phyloP scores from a whole-genome alignment of 1,140 invertebrate species.

The Homarus americanus region DNA sequence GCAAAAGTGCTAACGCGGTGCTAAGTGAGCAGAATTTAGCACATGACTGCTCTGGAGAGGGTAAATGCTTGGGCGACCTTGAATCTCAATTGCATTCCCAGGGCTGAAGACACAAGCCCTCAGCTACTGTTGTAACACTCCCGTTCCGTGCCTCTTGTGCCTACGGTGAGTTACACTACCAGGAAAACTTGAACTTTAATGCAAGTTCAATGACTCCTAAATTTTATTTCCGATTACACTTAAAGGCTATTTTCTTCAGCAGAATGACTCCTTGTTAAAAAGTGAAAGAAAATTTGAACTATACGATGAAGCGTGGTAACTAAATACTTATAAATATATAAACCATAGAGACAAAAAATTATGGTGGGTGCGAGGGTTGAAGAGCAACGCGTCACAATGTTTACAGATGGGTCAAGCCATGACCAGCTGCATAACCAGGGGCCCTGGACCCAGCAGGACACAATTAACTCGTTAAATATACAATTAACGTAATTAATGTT shows the following conservation, averaged over 20 bases:
- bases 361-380: background rate
- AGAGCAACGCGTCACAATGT: background rate
- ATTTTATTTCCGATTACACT: too few relatives aligned
- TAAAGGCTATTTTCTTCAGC: too few relatives aligned
- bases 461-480: background rate
- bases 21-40: constrained; percentile 34
- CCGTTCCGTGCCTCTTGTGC: too few relatives aligned
- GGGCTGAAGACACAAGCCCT: background rate
- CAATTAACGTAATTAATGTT: background rate
- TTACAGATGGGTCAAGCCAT: background rate
- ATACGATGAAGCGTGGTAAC: too few relatives aligned
- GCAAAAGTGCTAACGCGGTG: constrained; percentile 12
- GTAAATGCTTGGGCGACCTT: constrained; percentile 36
- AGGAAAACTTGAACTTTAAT: too few relatives aligned
- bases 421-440: background rate
- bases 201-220: too few relatives aligned
- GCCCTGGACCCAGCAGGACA: background rate
- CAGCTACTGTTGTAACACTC: background rate
- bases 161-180: too few relatives aligned
- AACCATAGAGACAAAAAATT: background rate
- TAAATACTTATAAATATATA: too few relatives aligned
- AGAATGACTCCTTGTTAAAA: too few relatives aligned
- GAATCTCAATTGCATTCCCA: constrained; percentile 45
- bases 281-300: too few relatives aligned
- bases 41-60: constrained; percentile 33